These are phyloP conservation scores for Elephas maximus DNA, from an alignment of 2,113 vertebrate species.

Conservation along the genomic window DNA sequence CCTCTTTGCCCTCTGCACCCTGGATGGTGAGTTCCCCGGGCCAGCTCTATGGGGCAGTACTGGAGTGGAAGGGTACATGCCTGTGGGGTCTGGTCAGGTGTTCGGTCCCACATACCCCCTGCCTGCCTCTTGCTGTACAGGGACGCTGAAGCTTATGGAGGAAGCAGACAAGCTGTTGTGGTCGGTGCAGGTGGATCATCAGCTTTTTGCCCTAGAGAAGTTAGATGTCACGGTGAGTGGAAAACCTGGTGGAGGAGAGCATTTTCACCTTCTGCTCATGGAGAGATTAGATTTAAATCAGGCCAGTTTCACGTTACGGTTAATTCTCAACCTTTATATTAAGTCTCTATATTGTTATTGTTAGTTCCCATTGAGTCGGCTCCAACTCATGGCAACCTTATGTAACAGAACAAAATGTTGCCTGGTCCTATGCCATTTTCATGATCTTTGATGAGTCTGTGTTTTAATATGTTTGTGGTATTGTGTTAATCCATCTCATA, in stretches of 20 bases:
- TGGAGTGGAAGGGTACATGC: neutral
- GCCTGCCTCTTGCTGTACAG: constrained; percentile 81
- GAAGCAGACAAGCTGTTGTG: constrained; percentile 96
- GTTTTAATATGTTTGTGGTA: neutral
- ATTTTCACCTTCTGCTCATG: neutral
- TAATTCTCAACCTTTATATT: neutral
- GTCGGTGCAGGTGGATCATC: constrained; percentile 99
- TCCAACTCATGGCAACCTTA: neutral
- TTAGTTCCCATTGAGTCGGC: neutral
- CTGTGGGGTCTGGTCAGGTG: neutral
- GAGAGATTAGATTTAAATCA: neutral
- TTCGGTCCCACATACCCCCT: rapidly evolving
- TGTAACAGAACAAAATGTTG: neutral
- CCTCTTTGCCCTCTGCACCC: constrained; percentile 97
- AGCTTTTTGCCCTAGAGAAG: constrained; percentile 98
- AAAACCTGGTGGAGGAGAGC: neutral
- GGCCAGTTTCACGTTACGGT: neutral
- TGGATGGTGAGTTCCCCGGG: constrained; percentile 93
- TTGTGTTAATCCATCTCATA: neutral
- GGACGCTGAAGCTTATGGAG: constrained; percentile 97
- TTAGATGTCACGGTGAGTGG: constrained; percentile 96
- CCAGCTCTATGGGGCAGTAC: neutral
- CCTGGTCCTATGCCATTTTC: neutral
- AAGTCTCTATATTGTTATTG: neutral
- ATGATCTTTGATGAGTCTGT: neutral